A percentile compares a stretch with the other conserved stretches of the same genome.
Conservation (phyloP, 2,113 vertebrate genomes). For the Bothrops jararaca region DNA sequence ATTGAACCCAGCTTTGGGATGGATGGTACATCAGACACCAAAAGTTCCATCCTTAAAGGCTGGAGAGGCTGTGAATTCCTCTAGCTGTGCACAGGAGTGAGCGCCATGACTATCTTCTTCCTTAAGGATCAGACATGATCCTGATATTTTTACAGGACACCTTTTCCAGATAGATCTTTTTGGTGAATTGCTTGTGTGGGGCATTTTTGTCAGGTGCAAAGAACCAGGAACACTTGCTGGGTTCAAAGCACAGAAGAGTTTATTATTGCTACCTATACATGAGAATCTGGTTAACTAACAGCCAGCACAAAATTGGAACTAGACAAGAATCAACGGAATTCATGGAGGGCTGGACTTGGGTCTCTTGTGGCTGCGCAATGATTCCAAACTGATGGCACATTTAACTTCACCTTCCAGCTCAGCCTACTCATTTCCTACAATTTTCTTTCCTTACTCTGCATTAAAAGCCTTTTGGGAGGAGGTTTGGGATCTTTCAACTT, state of each 20-base stretch:
- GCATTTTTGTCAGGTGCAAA: background rate
- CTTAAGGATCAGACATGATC: background rate
- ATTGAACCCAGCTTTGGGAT: background rate
- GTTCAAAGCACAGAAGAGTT: too few relatives aligned
- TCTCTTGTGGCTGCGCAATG: too few relatives aligned
- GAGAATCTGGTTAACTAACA: too few relatives aligned
- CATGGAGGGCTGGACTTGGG: too few relatives aligned
- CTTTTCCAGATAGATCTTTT: background rate
- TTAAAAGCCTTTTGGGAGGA: background rate
- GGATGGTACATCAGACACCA: background rate
- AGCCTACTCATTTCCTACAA: too few relatives aligned
- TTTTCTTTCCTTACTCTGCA: background rate
- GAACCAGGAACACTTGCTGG: too few relatives aligned
- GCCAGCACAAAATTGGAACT: too few relatives aligned
- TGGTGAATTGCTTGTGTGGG: background rate
- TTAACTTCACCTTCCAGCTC: too few relatives aligned
- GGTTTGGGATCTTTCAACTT: background rate
- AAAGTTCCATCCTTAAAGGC: background rate
- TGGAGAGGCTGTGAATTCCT: background rate
- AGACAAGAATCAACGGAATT: too few relatives aligned
- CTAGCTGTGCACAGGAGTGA: background rate
- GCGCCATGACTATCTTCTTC: background rate
- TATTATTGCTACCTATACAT: too few relatives aligned
- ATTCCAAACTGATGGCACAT: too few relatives aligned
- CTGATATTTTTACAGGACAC: background rate